A percentile compares a stretch with the other conserved stretches of the same genome.
These are phyloP conservation scores for Agrotis ipsilon DNA, from an alignment of 2,888 invertebrate genomes.

Conservation along the genomic window DNA sequence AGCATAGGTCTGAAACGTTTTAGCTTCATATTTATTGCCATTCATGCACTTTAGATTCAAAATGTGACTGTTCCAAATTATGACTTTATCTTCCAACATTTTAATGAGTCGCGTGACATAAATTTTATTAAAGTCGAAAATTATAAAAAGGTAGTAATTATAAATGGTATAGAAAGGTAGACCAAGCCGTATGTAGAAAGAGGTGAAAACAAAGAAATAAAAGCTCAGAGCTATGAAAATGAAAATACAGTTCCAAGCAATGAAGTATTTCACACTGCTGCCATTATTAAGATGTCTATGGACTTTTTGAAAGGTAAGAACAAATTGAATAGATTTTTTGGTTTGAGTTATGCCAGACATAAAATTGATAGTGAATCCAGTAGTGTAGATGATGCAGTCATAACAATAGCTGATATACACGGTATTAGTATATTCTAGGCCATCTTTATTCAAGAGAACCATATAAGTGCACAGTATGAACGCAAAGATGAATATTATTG, in stretches of 20 bases:
- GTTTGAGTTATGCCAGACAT: not conserved
- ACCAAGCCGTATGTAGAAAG: not conserved
- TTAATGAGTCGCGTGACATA: not conserved
- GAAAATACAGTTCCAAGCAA: slow-evolving; percentile 27
- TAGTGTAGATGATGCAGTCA: not conserved
- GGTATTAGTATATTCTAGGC: not conserved
- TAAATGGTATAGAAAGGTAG: not conserved
- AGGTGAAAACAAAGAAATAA: not conserved
- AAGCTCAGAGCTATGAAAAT: not conserved
- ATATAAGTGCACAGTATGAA: no score
- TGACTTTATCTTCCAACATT: slow-evolving; percentile 9
- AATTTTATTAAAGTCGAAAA: slow-evolving; percentile 19
- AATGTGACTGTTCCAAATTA: not conserved
- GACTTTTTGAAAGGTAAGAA: slow-evolving; percentile 35
- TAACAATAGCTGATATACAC: not conserved
- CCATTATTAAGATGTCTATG: slow-evolving; percentile 27
- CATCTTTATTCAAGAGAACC: not conserved
- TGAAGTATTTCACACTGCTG: not conserved
- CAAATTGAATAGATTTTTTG: slow-evolving; percentile 8
- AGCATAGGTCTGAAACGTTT: slow-evolving; percentile 17
- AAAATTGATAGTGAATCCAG: slow-evolving; percentile 20
- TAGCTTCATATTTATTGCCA: not conserved
- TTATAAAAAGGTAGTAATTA: not conserved
- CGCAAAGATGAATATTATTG: not conserved
- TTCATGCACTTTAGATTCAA: not conserved